Evolutionary conservation across 2,113 vertebrate genomes (phyloP).

Genomic region (Sander lucioperca): DNA sequence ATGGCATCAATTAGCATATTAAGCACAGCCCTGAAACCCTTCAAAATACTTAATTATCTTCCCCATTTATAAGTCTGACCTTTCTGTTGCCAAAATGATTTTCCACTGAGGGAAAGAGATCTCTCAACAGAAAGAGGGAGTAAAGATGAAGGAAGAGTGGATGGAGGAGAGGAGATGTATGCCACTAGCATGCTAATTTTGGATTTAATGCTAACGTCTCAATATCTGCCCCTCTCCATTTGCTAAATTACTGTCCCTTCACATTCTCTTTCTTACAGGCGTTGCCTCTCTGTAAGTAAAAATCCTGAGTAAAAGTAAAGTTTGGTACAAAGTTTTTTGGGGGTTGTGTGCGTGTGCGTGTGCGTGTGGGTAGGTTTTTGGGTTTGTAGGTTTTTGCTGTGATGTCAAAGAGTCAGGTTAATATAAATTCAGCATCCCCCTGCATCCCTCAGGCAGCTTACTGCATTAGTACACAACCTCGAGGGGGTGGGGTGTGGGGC

Average conservation of each 20-base stretch:
- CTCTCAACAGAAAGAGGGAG: constrained; percentile 23
- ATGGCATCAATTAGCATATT: constrained; percentile 35
- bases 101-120: constrained; percentile 36
- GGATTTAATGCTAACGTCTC: constrained; percentile 32
- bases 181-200: constrained; percentile 35
- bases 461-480: constrained; percentile 53
- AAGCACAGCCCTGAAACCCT: constrained; percentile 28
- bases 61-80: constrained; percentile 59
- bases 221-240: constrained; percentile 1
- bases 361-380: constrained; percentile 4
- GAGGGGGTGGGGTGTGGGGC: constrained; percentile 1
- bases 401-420: constrained; percentile 57
- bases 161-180: constrained; percentile 16
- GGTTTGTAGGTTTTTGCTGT: constrained; percentile 44
- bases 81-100: constrained; percentile 46
- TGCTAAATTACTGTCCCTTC: constrained; percentile 28
- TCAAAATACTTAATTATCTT: constrained; percentile 57
- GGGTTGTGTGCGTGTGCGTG: not conserved
- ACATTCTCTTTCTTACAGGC: not conserved
- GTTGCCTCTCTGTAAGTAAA: constrained; percentile 13
- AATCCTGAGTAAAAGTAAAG: constrained; percentile 16
- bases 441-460: constrained; percentile 61
- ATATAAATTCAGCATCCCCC: constrained; percentile 60
- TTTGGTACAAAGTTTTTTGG: constrained; percentile 21
- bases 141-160: constrained; percentile 13